phyloP scores from a whole-genome alignment of 1,140 invertebrate genomes.

The Drosophila mauritiana region DNA sequence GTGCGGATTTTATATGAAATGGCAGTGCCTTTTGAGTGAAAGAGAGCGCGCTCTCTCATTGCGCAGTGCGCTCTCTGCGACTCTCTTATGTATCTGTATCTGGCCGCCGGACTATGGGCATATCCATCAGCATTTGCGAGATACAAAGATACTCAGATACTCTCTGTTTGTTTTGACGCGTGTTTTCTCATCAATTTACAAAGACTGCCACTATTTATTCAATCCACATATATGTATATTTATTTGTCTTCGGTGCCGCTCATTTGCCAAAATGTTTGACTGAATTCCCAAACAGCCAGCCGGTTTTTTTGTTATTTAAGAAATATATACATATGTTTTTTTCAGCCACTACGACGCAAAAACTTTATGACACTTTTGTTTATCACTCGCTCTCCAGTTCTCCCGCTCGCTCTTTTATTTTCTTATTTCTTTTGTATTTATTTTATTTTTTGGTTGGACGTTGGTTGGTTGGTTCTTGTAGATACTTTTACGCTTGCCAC shows the following conservation, averaged over 20 bases:
- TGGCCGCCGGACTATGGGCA: neutral
- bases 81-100: conserved; percentile 31
- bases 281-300: conserved; percentile 22
- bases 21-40: conserved; percentile 30
- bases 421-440: conserved; percentile 6
- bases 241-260: conserved; percentile 13
- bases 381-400: conserved; percentile 18
- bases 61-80: conserved; percentile 11
- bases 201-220: conserved; percentile 46
- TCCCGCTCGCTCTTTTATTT: conserved; percentile 33
- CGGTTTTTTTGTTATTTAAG: conserved; percentile 28
- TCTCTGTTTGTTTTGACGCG: conserved; percentile 82
- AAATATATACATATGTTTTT: conserved; percentile 22
- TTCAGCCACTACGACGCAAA: conserved; percentile 68
- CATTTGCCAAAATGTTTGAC: conserved; percentile 50
- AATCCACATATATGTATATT: conserved; percentile 31
- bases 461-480: conserved; percentile 48
- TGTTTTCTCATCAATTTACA: conserved; percentile 61
- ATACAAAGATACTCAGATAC: conserved; percentile 32
- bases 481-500: conserved; percentile 67
- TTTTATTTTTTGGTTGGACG: conserved; percentile 27
- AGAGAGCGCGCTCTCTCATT: conserved; percentile 24
- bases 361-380: conserved; percentile 75
- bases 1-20: conserved; percentile 70
- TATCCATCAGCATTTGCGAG: conserved; percentile 55